Conservation (phyloP, 2,113 vertebrate genomes). For the Electrona antarctica region DNA sequence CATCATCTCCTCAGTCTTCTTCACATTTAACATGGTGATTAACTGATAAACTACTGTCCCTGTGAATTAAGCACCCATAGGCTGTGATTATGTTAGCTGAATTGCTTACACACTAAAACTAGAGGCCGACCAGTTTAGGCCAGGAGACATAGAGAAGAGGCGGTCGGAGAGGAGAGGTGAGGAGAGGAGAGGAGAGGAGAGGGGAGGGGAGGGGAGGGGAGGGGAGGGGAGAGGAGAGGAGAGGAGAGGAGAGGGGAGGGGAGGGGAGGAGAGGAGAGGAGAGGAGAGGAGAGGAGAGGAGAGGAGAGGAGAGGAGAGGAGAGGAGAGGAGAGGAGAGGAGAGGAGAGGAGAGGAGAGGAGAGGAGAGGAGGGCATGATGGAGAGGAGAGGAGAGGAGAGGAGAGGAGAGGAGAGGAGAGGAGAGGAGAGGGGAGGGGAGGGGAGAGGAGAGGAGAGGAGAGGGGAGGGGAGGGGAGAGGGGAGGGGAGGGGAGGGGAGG, state of each 20-base stretch:
- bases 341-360: neutral
- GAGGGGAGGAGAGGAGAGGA: slow-evolving; percentile 33
- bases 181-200: neutral
- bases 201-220: slow-evolving; percentile 2
- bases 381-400: neutral
- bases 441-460: neutral
- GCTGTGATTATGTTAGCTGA: slow-evolving; percentile 65
- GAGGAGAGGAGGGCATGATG: slow-evolving; percentile 22
- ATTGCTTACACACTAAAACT: slow-evolving; percentile 66
- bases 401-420: slow-evolving; percentile 13
- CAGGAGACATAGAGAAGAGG: neutral
- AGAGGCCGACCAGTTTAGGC: slow-evolving; percentile 62
- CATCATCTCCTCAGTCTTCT: no score
- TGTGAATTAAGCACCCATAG: slow-evolving; percentile 34
- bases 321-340: neutral
- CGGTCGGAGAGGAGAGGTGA: neutral
- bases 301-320: neutral
- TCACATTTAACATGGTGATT: no score
- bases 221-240: slow-evolving; percentile 13
- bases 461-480: neutral
- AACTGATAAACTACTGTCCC: no score
- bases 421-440: slow-evolving; percentile 25
- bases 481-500: neutral
- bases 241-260: slow-evolving; percentile 41
- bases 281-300: slow-evolving; percentile 28